phyloP scores from a whole-genome alignment of 2,888 invertebrate genomes.

The Pterostichus madidus region DNA sequence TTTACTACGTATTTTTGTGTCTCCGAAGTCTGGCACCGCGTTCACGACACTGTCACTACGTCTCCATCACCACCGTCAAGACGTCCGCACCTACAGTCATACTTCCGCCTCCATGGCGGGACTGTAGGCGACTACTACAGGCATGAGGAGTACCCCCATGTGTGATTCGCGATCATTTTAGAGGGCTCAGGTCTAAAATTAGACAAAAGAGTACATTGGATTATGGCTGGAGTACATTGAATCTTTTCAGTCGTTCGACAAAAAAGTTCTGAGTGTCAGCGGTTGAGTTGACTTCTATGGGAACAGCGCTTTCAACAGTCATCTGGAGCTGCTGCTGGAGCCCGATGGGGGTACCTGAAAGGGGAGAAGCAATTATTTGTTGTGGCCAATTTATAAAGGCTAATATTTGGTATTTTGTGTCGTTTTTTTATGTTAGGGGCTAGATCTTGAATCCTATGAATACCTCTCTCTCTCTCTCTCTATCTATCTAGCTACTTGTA shows the following conservation, averaged over 20 bases:
- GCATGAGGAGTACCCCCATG: slow-evolving; percentile 85
- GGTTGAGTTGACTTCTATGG: slow-evolving; percentile 90
- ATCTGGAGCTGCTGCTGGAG: slow-evolving; percentile 74
- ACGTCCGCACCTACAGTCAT: no score
- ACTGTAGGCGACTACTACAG: slow-evolving; percentile 93
- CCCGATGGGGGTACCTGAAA: neutral
- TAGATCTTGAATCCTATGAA: no score
- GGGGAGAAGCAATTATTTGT: no score
- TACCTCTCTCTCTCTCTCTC: no score
- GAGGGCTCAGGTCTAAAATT: slow-evolving; percentile 82
- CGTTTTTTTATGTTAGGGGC: no score
- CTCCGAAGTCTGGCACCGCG: no score
- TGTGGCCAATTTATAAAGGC: no score
- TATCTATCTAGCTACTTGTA: neutral
- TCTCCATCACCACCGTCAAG: no score
- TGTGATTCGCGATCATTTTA: slow-evolving; percentile 85
- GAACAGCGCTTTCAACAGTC: slow-evolving; percentile 78
- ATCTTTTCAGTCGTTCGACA: slow-evolving; percentile 77
- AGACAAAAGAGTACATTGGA: slow-evolving; percentile 81
- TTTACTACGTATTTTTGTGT: no score
- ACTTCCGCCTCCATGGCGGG: slow-evolving; percentile 83
- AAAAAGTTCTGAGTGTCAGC: slow-evolving; percentile 9
- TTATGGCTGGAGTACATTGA: slow-evolving; percentile 76
- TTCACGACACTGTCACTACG: no score
- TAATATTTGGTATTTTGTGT: no score